These are phyloP conservation scores for Drosophila neotestacea DNA, from an alignment of 2,888 invertebrate genomes.

Conservation along the genomic window DNA sequence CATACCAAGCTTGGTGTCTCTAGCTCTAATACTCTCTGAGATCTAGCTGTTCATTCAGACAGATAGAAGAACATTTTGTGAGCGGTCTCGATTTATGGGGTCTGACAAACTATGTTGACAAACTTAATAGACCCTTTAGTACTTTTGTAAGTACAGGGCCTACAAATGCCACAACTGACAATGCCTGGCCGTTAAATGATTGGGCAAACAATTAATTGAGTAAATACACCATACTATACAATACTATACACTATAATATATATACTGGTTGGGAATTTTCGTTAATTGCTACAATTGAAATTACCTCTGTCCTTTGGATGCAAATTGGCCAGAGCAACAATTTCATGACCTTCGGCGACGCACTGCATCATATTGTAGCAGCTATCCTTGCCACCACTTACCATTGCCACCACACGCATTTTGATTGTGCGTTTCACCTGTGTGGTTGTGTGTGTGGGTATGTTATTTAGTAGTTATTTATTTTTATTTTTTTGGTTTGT, in stretches of 20 bases:
- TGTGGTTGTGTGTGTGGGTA: constrained; percentile 8
- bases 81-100: too few relatives aligned
- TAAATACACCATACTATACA: neutral
- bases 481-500: constrained; percentile 48
- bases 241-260: neutral
- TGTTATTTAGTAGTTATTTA: constrained; percentile 11
- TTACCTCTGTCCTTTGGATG: constrained; percentile 93
- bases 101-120: too few relatives aligned
- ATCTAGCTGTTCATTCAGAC: too few relatives aligned
- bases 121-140: too few relatives aligned
- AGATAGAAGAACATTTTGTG: too few relatives aligned
- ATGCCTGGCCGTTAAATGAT: constrained; percentile 14
- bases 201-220: constrained; percentile 7
- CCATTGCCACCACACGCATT: constrained; percentile 95
- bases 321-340: constrained; percentile 98
- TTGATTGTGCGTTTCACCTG: constrained; percentile 56
- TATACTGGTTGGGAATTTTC: neutral
- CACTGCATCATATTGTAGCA: constrained; percentile 99
- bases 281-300: constrained; percentile 28
- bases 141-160: too few relatives aligned
- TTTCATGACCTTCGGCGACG: constrained; percentile 95
- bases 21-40: too few relatives aligned
- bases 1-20: too few relatives aligned
- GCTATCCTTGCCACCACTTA: constrained; percentile 99
- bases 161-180: neutral